Conservation (phyloP, 2,113 vertebrate species). For the Aspidoscelis tigris region DNA sequence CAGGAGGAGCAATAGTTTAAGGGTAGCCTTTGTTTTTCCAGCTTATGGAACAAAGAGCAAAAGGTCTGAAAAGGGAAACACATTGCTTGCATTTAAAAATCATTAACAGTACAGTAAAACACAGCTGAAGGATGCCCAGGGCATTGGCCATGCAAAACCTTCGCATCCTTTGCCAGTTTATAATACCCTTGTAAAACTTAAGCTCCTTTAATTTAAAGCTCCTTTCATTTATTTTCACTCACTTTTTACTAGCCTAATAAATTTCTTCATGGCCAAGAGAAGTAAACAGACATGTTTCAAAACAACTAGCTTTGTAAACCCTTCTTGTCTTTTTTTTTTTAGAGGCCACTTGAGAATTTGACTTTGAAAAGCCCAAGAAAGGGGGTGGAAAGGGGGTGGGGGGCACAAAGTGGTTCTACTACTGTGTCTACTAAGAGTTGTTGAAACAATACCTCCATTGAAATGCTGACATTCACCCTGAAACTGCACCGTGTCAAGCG, state of each 20-base stretch:
- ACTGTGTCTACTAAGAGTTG: too few relatives aligned
- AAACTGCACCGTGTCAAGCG: too few relatives aligned
- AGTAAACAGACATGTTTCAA: conserved; percentile 48
- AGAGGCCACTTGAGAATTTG: conserved; percentile 27
- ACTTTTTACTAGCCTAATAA: conserved; percentile 66
- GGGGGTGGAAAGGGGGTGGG: not conserved
- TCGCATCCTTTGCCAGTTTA: conserved; percentile 62
- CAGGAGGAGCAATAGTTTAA: conserved; percentile 53
- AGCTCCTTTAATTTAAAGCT: conserved; percentile 69
- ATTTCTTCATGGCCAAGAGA: conserved; percentile 58
- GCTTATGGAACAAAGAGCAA: conserved; percentile 63
- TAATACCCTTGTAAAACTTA: conserved; percentile 61
- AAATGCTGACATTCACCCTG: too few relatives aligned
- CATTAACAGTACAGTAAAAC: conserved; percentile 62
- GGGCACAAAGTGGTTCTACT: not conserved
- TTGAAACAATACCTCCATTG: too few relatives aligned
- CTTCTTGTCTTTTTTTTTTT: conserved; percentile 10
- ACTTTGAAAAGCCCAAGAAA: conserved; percentile 14
- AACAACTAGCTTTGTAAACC: conserved; percentile 44
- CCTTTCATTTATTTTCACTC: conserved; percentile 68
- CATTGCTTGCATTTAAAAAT: conserved; percentile 67
- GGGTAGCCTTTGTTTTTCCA: conserved; percentile 66
- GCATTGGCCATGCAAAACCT: conserved; percentile 41
- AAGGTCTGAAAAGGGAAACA: conserved; percentile 58
- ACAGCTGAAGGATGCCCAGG: conserved; percentile 42